Evolutionary conservation across 2,797 vertebrate species (phyloP), one percentile per base, ranked within the genome.

Genomic region (Helarctos malayanus): DNA sequence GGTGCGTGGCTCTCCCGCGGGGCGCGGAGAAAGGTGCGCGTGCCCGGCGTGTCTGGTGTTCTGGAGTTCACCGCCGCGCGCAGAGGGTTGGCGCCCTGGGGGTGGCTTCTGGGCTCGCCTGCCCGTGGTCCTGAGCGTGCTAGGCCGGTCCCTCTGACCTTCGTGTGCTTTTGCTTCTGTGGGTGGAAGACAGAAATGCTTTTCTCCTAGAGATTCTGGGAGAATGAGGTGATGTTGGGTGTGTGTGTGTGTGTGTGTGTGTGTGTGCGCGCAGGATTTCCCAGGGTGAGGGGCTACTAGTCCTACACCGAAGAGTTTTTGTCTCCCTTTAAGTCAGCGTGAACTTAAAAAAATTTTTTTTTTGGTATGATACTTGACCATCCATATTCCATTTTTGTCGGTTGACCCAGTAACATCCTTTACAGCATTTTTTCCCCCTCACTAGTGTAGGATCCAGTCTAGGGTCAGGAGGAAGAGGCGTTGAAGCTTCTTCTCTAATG

Each of bases 1-100:
- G 61, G 71, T 4, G 47, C 56, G 71, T 13, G 15, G 47, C 2
- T 18, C n/a, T 23, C 79, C 57, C 3, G 15, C 2, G 2, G 35
- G 2, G 27, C 7, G 0, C 25, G 52, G 71, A 27, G 88, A 13
- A 1, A 3, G 1, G 1, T 27, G 27, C 19, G 1, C 16, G 5
- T 29, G 52, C 81, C 25, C 0, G 0, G 56, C 0, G 16, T 19
- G 27, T n/a, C 57, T 41, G 59, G 12, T 19, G 0, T 41, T 45
- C 79, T 4, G 54, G 15, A 82, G 68, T 3, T 3, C 3, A 27
- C 4, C 11, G 0, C 18, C 0, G 14, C 4, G 16, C 35, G 10
- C 0, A 1, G 56, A 68, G 56, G n/a, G 23, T 68, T 4, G 41
- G 69, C 23, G 23, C 52, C 91, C 79, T 16, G 71, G 52, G 57